Conservation (phyloP, 2,113 vertebrate species). For the Amazona vittata region DNA sequence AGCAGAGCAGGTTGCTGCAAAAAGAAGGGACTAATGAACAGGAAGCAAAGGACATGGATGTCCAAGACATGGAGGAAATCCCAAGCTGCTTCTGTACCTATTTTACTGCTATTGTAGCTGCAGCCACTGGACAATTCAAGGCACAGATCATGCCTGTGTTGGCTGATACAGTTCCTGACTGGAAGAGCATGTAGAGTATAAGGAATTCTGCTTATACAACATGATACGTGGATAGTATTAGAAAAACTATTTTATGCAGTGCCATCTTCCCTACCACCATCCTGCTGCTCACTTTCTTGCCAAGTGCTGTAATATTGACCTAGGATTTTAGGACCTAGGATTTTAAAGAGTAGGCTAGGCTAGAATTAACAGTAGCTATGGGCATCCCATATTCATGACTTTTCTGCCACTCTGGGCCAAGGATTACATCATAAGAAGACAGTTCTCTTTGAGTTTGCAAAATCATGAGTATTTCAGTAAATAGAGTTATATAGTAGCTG, state of each 20-base stretch:
- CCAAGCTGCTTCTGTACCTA: neutral
- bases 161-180: neutral
- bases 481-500: neutral
- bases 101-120: neutral
- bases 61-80: neutral
- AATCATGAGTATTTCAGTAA: neutral
- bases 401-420: neutral
- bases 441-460: neutral
- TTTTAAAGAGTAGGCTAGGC: neutral
- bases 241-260: neutral
- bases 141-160: neutral
- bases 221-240: neutral
- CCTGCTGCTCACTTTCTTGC: neutral
- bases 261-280: neutral
- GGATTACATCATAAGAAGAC: neutral
- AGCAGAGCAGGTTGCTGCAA: constrained; percentile 33
- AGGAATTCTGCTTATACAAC: neutral
- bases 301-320: neutral
- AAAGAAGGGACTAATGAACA: neutral
- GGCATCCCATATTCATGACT: neutral
- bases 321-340: neutral
- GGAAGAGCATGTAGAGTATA: neutral
- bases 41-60: neutral
- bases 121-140: neutral
- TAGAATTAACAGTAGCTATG: neutral